phyloP scores from a whole-genome alignment of 2,113 vertebrate genomes.

The Phylloscopus trochiloides region DNA sequence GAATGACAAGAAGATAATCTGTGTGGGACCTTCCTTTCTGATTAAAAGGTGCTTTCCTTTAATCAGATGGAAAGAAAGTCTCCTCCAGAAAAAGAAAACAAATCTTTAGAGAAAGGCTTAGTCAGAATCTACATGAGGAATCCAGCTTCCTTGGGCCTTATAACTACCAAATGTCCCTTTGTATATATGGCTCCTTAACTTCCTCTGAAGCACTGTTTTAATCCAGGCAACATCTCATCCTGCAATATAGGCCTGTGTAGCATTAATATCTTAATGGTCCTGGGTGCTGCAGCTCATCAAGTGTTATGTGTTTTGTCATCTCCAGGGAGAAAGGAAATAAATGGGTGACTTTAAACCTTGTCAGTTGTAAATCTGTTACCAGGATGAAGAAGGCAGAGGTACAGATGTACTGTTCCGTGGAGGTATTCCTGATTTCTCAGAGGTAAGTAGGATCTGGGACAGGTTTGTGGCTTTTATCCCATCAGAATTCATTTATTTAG shows the following conservation, averaged over 20 bases:
- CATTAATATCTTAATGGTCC: constrained; percentile 13
- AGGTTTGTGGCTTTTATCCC: neutral
- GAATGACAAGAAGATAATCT: constrained; percentile 45
- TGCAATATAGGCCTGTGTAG: neutral
- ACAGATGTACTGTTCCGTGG: neutral
- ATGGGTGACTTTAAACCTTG: constrained; percentile 6
- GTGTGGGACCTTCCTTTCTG: constrained; percentile 34
- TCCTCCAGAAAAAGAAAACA: constrained; percentile 42
- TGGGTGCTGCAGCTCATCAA: constrained; percentile 43
- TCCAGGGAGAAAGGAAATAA: constrained; percentile 26
- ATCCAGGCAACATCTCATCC: constrained; percentile 44
- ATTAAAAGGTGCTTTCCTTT: constrained; percentile 7
- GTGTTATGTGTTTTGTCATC: constrained; percentile 13
- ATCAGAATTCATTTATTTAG: neutral
- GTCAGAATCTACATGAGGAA: constrained; percentile 33
- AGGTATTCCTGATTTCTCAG: neutral
- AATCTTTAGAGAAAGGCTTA: constrained; percentile 58
- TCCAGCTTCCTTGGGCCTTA: constrained; percentile 12
- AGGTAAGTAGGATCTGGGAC: neutral
- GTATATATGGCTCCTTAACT: neutral
- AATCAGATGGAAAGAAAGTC: constrained; percentile 39
- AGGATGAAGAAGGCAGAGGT: neutral
- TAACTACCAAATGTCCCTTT: neutral
- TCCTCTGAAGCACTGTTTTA: constrained; percentile 45
- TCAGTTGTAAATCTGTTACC: neutral